Percentiles rank a stretch among this genome's conserved stretches.
These are phyloP conservation scores for Sceliomorpha sp. DNA, from an alignment of 2,888 invertebrate genomes.

Conservation along the genomic window DNA sequence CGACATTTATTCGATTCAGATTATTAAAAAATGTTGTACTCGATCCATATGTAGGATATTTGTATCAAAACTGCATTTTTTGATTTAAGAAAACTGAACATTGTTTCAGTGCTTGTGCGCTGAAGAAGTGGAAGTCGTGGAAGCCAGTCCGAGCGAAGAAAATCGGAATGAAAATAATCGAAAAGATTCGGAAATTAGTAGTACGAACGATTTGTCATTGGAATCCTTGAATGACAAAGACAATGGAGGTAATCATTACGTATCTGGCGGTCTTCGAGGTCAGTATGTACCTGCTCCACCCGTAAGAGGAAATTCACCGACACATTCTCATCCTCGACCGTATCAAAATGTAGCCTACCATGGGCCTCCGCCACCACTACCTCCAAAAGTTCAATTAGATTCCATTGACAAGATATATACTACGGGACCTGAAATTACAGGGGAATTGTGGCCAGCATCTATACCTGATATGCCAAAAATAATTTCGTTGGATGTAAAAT, in stretches of 20 bases:
- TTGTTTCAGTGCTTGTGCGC: constrained; percentile 69
- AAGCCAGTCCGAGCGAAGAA: constrained; percentile 82
- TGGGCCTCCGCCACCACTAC: constrained; percentile 87
- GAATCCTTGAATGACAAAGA: constrained; percentile 85
- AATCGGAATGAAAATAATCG: constrained; percentile 82
- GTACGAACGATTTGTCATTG: constrained; percentile 86
- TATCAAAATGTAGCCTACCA: constrained; percentile 86
- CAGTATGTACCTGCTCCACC: constrained; percentile 81
- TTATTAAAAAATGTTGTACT: too few relatives aligned
- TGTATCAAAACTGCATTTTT: background rate
- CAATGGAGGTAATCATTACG: constrained; percentile 69
- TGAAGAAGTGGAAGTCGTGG: constrained; percentile 85
- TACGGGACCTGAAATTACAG: constrained; percentile 74
- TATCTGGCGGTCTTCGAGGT: constrained; percentile 78
- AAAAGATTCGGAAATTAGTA: constrained; percentile 84
- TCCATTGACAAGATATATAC: constrained; percentile 84
- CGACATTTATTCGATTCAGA: too few relatives aligned
- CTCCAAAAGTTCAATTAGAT: constrained; percentile 82
- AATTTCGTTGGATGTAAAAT: constrained; percentile 94
- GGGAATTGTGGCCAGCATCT: constrained; percentile 89
- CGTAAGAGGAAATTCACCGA: constrained; percentile 78
- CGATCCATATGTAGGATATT: too few relatives aligned
- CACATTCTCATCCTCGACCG: constrained; percentile 70
- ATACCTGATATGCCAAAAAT: constrained; percentile 96
- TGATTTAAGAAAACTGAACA: background rate